Evolutionary conservation across 2,113 vertebrate species (phyloP), one percentile per base, ranked within the genome.

Genomic region (Heteronetta atricapilla): DNA sequence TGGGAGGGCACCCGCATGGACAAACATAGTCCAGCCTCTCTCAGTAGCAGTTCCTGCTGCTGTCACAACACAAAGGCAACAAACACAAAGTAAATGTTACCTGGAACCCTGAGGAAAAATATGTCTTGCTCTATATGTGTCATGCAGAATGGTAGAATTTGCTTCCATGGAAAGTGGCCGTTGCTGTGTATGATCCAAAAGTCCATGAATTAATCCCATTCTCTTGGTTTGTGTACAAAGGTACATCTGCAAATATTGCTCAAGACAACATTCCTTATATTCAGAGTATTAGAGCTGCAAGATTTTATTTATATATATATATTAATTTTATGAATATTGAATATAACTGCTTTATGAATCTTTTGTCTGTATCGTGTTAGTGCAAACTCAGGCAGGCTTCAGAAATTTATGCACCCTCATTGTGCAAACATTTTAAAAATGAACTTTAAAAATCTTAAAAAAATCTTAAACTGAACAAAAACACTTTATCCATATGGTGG

Each of bases 321-420:
- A 38, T 91, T 88, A 77, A 89, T 91, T 91, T 86, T 76, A 84
- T 91, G 60, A 77, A 82, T 59, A 90, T 33, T 58, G 48, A 86
- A 21, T 22, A 62, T 42, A 93, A 36, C 17, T 4, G 8, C 21
- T 63, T 91, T 77, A 82, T n/a, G 86, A 93, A 87, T 52, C 53
- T 77, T 72, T 31, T 40, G 14, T 75, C 50, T 56, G 13, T 53
- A 25, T 46, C 46, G 21, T n/a, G 26, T 20, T 48, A 72, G 42
- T 64, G 20, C 23, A 84, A 88, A 90, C 55, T 94, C 52, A 59
- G 26, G 33, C 74, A 56, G 17, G 31, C 25, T 56, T 33, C 69
- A 87, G 25, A 0, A 0, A 93, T 73, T 85, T 90, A 89, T 46
- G 25, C n/a, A 67, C 18, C 9, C 23, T 94, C 33, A 40, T 73